Evolutionary conservation across 2,797 vertebrate species (phyloP), one percentile per base, ranked within the genome.

Genomic region (Ispidina lecontei): DNA sequence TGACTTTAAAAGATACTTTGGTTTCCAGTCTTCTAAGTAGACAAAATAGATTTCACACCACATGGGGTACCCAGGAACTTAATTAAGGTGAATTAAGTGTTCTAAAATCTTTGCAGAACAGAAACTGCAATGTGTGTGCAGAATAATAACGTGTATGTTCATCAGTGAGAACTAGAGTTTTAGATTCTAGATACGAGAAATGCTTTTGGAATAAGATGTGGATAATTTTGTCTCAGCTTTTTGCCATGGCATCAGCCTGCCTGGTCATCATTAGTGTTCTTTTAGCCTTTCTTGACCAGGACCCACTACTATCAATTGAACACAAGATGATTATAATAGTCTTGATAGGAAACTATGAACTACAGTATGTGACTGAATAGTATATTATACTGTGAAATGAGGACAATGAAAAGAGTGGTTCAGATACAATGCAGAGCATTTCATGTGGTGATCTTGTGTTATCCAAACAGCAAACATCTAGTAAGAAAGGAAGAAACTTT

Each of bases 1-100:
- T 74, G 74, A 37, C 80, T 93, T 90, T 77, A 74, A 93, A 92
- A 71, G 70, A 47, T 46, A 68, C 29, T 84, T 82, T 77, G 22
- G 7, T 90, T 84, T 94, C 69, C 46, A 74, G 49, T 31, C 60
- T 84, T 90, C 12, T 67, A 71, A 87, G 54, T 58, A 84, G 52
- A 58, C 69, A 75, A 95, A 82, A 87, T 84, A 83, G 39, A 91
- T 84, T 89, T 88, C 90, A 88, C 65, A 79, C 26, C 74, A 64
- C 58, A n/a, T 71, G 60, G 77, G 49, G 80, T 90, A 73, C 64
- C 23, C 37, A 55, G 83, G 47, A 86, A 82, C 64, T 90, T 93
- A 92, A 92, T 84, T 91, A 90, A 79, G 58, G 80, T 90, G 77
- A 92, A 90, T 76, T 92, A 93, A 92, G 62, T 91, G 58, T 55